These are phyloP conservation scores for Drosophila macrospina DNA, from an alignment of 2,888 invertebrate species.

Conservation along the genomic window DNA sequence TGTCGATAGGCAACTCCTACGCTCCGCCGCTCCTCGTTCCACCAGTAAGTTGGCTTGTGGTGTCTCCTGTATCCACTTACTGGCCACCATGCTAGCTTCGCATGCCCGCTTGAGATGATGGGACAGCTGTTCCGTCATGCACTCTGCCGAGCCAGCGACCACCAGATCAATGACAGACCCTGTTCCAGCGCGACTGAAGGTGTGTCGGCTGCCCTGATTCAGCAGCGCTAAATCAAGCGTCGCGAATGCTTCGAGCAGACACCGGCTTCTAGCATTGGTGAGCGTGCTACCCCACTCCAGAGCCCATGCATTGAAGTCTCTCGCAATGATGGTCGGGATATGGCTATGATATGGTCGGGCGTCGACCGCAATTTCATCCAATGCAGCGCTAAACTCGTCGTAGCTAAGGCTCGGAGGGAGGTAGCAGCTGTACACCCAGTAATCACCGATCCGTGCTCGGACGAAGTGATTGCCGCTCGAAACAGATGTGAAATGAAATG, in stretches of 20 bases:
- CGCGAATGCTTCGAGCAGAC: neutral
- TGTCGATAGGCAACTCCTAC: neutral
- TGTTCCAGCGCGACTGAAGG: neutral
- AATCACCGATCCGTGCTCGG: too few species aligned
- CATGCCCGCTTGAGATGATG: neutral
- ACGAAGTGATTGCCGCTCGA: neutral
- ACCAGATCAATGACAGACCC: neutral
- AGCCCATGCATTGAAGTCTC: neutral
- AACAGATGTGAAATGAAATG: fast-evolving
- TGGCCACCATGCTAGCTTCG: neutral
- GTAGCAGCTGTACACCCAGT: neutral
- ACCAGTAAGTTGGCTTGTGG: neutral
- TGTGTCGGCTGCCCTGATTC: neutral
- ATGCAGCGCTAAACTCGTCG: neutral
- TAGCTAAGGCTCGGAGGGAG: neutral
- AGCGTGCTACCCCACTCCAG: neutral
- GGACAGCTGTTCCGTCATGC: neutral
- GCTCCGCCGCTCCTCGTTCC: neutral
- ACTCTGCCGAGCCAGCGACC: neutral
- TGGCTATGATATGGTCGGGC: neutral
- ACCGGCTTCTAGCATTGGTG: neutral
- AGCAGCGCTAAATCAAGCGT: neutral
- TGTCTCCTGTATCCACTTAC: neutral
- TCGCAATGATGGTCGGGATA: neutral
- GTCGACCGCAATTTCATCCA: neutral